Base-by-base conservation (phyloP, 2,797 vertebrate genomes). In the Helicolenus hilgendorfi region DNA sequence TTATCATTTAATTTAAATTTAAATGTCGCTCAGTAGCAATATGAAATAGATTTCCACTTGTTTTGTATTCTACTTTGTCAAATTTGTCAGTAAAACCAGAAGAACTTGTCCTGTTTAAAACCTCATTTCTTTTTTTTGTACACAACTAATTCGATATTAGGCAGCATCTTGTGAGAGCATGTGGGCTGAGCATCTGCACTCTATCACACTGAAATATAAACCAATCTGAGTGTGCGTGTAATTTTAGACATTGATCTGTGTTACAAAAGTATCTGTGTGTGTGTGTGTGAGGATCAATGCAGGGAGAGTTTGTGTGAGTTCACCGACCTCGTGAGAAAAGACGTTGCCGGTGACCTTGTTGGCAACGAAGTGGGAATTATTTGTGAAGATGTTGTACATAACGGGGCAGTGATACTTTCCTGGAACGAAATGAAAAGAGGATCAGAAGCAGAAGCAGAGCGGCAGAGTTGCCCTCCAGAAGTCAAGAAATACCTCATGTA, bases 371-470 rank as follows among this genome's bases (percentile, higher is more conserved):
- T 99, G 98, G 26, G 98, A 99, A 81, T 99, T 99, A 92, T 99
- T 99, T 29, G 98, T 99, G 97, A 99, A 99, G 49, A 99, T 97
- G 0, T 96, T 98, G 95, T 98, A 99, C 10, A 99, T 97, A 77
- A 99, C 98, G 0, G 99, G 99, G 84, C 99, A 99, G 96, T 99
- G 99, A 91, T 98, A 99, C 91, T 99, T 99, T 70, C 98, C 99
- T 99, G 84, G 31, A 73, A 83, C 7, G 36, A 65, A 80, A 82
- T 0, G 15, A 85, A 71, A 75, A 62, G 11, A 77, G 49, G 1
- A 68, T 62, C 5, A 88, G 29, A 62, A 9, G 11, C 26, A 53
- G 41, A 58, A 58, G 29, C 18, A 49, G 56, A 80, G 72, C 11
- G 5, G 68, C 49, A 53, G 35, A 59, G 62, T 75, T 27, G 3